phyloP scores from a whole-genome alignment of 2,888 invertebrate species.

The Dolichopus griseipennis region DNA sequence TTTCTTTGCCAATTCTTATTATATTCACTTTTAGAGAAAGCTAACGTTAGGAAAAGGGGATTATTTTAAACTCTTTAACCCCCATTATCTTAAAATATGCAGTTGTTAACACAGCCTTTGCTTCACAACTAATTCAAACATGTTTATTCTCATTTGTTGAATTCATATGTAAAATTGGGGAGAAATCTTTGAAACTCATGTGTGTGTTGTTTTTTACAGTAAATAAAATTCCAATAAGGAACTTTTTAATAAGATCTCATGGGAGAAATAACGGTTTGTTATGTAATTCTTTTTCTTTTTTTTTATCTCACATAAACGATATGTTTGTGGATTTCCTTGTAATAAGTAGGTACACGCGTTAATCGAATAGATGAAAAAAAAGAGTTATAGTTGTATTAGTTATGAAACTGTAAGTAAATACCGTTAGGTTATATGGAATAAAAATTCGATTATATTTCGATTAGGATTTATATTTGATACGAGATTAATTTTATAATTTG shows the following conservation, averaged over 20 bases:
- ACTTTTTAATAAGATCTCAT: conserved; percentile 2
- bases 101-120: no score
- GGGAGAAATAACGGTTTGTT: not conserved
- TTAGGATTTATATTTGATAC: not conserved
- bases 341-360: not conserved
- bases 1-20: no score
- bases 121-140: no score
- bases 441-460: not conserved
- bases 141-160: no score
- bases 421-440: not conserved
- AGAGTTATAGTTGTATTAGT: not conserved
- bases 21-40: no score
- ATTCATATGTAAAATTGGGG: no score
- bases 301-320: not conserved
- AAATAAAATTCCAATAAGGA: conserved; percentile 8
- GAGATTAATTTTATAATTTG: no score
- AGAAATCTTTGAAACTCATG: not conserved
- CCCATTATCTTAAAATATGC: no score
- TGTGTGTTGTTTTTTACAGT: conserved; percentile 7
- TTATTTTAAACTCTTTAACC: not conserved
- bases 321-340: not conserved
- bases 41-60: not conserved
- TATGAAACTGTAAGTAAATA: not conserved
- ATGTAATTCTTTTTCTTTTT: not conserved
- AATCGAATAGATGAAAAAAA: not conserved